phyloP scores from a whole-genome alignment of 2,888 invertebrate species.

The Phengaris alcon region DNA sequence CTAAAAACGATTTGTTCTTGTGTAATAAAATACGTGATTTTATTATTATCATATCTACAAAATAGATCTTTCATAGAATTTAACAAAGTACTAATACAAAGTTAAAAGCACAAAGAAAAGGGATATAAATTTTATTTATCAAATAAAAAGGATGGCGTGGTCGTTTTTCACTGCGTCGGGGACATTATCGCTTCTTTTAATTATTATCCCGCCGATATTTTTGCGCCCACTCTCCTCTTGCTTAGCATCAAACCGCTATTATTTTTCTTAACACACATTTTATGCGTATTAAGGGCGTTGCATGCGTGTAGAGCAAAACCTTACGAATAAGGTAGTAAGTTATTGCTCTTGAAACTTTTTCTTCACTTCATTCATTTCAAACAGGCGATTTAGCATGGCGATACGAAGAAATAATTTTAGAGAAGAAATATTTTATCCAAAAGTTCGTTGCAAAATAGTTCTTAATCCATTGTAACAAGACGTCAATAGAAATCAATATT shows the following conservation, averaged over 20 bases:
- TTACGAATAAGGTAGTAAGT: too few relatives aligned
- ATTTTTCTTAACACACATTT: conserved; percentile 30
- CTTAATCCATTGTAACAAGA: too few relatives aligned
- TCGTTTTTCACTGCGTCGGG: conserved; percentile 74
- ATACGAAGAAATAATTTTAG: too few relatives aligned
- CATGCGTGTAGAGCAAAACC: neutral
- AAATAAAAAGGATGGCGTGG: conserved; percentile 77
- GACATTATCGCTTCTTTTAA: conserved; percentile 79
- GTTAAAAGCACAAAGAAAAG: conserved; percentile 57
- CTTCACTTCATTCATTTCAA: too few relatives aligned
- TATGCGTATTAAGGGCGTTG: neutral
- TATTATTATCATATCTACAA: neutral
- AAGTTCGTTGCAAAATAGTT: too few relatives aligned
- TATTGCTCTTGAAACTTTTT: too few relatives aligned
- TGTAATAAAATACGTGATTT: neutral
- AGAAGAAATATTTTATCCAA: too few relatives aligned
- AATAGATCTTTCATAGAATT: conserved; percentile 19
- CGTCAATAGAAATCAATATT: too few relatives aligned
- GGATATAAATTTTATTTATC: conserved; percentile 79
- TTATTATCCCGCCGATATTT: conserved; percentile 78
- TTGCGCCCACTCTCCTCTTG: conserved; percentile 51
- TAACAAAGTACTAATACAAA: conserved; percentile 47
- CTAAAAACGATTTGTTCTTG: neutral
- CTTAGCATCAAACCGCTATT: conserved; percentile 34
- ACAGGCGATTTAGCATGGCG: too few relatives aligned